phyloP scores from a whole-genome alignment of 1,140 invertebrate species.

The Meloidogyne floridensis region DNA sequence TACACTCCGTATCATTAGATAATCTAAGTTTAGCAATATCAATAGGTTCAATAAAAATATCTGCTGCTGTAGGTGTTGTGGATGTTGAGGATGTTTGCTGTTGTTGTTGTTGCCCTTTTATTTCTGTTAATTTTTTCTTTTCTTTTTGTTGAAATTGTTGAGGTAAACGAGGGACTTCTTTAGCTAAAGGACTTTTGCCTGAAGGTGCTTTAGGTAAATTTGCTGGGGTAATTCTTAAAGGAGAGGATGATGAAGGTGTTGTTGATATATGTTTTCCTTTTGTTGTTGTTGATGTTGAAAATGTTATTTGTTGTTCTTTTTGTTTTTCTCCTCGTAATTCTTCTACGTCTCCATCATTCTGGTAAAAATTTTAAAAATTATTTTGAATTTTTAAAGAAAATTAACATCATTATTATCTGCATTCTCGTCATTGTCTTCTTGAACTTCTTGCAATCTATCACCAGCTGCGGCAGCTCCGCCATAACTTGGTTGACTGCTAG shows the following conservation, averaged over 20 bases:
- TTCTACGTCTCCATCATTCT: constrained; percentile 21
- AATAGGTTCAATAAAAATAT: constrained; percentile 41
- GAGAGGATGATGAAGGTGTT: neutral
- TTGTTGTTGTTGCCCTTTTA: constrained; percentile 2
- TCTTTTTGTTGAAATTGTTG: neutral
- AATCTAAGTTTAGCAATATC: constrained; percentile 44
- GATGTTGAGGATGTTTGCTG: neutral
- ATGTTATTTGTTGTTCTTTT: neutral
- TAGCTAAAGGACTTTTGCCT: constrained; percentile 9
- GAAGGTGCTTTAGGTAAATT: neutral
- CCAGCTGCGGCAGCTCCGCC: constrained; percentile 46
- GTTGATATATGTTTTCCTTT: neutral
- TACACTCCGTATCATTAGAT: constrained; percentile 55
- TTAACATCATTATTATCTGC: neutral
- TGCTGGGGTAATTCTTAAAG: constrained; percentile 12
- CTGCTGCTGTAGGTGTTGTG: constrained; percentile 8
- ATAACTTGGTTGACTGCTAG: constrained; percentile 15
- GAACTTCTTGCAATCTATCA: constrained; percentile 48
- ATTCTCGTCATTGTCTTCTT: constrained; percentile 31
- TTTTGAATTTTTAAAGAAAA: constrained; percentile 17
- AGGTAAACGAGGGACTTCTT: neutral
- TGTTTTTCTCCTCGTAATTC: neutral
- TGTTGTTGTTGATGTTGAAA: neutral
- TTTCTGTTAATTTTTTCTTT: constrained; percentile 12
- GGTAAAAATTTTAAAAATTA: constrained; percentile 19